Evolutionary conservation across 2,797 vertebrate genomes (phyloP).

Genomic region (Vespertilio murinus): DNA sequence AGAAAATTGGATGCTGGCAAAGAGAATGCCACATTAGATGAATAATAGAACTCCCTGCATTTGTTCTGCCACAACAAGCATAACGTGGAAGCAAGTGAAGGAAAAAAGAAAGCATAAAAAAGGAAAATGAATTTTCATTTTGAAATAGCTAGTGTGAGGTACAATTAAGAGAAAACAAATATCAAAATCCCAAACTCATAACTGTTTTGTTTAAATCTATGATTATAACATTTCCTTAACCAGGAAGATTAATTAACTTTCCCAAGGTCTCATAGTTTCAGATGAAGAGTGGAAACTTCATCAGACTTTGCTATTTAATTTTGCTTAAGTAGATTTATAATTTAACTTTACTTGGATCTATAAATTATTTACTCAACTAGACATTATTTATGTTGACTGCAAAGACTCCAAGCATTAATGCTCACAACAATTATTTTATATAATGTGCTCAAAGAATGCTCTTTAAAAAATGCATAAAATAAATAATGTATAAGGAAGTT

Average conservation of each 20-base stretch:
- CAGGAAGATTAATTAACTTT: slow-evolving; percentile 53
- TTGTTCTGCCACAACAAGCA: not conserved
- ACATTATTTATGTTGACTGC: not conserved
- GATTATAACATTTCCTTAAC: slow-evolving; percentile 28
- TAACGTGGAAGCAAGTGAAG: not conserved
- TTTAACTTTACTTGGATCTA: not conserved
- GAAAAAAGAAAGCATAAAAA: not conserved
- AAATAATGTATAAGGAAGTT: slow-evolving; percentile 8
- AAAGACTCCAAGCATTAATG: not conserved
- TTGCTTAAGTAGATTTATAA: slow-evolving; percentile 35
- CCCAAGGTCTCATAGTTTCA: not conserved
- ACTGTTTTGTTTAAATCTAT: slow-evolving; percentile 8
- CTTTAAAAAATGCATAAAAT: slow-evolving; percentile 30
- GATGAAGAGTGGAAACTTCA: not conserved
- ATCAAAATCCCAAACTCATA: not conserved
- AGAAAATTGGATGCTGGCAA: not conserved
- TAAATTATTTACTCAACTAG: not conserved
- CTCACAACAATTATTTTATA: not conserved
- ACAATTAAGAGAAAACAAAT: not conserved
- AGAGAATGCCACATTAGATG: not conserved
- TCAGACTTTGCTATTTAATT: slow-evolving; percentile 45
- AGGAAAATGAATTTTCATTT: not conserved
- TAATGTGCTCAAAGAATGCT: not conserved
- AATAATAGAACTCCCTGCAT: not conserved
- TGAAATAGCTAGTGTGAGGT: not conserved